Evolutionary conservation across 2,797 vertebrate genomes (phyloP).

Genomic region (Scyliorhinus canicula): DNA sequence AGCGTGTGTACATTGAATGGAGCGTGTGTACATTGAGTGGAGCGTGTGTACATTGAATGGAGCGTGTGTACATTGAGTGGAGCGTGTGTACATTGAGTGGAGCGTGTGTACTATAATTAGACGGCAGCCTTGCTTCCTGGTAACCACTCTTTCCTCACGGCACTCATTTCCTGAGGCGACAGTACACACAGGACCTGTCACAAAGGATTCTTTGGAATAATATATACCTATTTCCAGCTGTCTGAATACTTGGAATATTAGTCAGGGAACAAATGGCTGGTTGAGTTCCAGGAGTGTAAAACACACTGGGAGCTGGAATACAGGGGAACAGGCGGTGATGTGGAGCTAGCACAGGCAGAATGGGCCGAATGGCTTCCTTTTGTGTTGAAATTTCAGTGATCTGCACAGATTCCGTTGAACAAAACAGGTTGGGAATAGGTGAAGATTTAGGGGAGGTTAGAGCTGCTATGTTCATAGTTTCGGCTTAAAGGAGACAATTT

Average conservation of each 20-base stretch:
- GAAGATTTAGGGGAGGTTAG: not conserved
- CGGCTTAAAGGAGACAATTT: not conserved
- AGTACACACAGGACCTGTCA: not conserved
- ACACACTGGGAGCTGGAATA: not conserved
- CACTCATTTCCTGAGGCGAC: not conserved
- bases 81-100: not conserved
- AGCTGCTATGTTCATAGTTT: not conserved
- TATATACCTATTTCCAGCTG: constrained; percentile 13
- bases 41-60: not conserved
- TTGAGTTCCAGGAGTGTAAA: not conserved
- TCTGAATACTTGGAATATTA: not conserved
- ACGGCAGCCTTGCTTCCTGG: not conserved
- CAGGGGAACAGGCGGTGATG: not conserved
- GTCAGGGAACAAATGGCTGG: not conserved
- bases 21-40: not conserved
- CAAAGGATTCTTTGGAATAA: constrained; percentile 27
- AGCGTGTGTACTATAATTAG: constrained; percentile 1
- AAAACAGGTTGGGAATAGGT: not conserved
- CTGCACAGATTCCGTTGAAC: not conserved
- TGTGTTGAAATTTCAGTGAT: not conserved
- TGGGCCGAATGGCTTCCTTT: not conserved
- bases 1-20: not conserved
- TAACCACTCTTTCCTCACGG: not conserved
- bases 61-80: not conserved
- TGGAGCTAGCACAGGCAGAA: not conserved